Conservation (phyloP, 2,888 invertebrate species). For the Urechis unicinctus region DNA sequence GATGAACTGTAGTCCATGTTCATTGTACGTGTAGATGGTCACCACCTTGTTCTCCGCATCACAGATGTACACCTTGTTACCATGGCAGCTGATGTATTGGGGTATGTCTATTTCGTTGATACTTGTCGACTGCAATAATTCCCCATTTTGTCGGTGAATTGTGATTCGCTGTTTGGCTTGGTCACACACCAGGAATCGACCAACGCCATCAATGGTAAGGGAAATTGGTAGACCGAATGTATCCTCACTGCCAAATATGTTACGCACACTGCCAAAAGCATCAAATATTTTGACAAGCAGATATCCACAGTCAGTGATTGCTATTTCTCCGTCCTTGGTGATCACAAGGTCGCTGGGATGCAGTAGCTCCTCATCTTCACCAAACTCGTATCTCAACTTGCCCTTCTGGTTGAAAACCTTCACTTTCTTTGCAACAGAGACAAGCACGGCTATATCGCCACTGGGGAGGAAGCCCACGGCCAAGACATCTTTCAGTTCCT, state of each 20-base stretch:
- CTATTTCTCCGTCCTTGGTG: conserved; percentile 16
- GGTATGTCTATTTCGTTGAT: conserved; percentile 11
- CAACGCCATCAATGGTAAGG: conserved; percentile 12
- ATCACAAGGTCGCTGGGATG: conserved; percentile 17
- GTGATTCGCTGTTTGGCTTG: conserved; percentile 18
- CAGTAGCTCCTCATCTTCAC: conserved; percentile 14
- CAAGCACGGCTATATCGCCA: conserved; percentile 14
- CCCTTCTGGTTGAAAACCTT: conserved; percentile 12
- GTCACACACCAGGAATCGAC: conserved; percentile 18
- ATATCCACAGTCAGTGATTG: conserved; percentile 15
- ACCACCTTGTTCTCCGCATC: conserved; percentile 15
- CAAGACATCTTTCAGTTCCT: conserved; percentile 11
- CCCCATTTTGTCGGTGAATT: conserved; percentile 13
- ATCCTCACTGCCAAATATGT: conserved; percentile 11
- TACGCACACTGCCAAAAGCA: conserved; percentile 7
- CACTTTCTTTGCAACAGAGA: conserved; percentile 11
- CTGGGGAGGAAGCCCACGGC: conserved; percentile 11
- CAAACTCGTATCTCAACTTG: conserved; percentile 14
- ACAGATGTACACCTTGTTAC: conserved; percentile 14
- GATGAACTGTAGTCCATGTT: conserved; percentile 11
- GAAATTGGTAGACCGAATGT: conserved; percentile 15
- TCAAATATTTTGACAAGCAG: conserved; percentile 14
- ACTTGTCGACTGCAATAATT: conserved; percentile 8
- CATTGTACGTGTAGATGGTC: conserved; percentile 9
- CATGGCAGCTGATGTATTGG: conserved; percentile 8